Percentiles rank a stretch among this genome's conserved stretches.
phyloP scores from a whole-genome alignment of 2,888 invertebrate species.

The Caenorhabditis imperialis region DNA sequence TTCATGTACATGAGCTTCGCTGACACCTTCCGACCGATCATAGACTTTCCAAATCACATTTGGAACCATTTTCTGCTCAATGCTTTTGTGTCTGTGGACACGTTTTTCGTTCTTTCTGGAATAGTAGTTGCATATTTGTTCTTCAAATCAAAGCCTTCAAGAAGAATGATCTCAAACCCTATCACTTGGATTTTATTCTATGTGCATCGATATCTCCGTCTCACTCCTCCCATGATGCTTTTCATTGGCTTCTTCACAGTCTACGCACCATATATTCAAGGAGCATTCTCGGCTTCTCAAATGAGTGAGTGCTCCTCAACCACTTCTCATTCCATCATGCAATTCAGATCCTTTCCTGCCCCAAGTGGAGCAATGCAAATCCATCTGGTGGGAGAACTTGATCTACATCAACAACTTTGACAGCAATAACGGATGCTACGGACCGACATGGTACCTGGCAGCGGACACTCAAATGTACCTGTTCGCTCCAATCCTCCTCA shows the following conservation, averaged over 20 bases:
- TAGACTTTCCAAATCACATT: slow-evolving; percentile 15
- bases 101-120: slow-evolving; percentile 71
- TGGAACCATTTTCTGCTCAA: slow-evolving; percentile 51
- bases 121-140: slow-evolving; percentile 64
- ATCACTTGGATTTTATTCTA: slow-evolving; percentile 69
- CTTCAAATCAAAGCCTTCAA: slow-evolving; percentile 51
- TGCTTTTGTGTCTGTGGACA: slow-evolving; percentile 67
- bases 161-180: slow-evolving; percentile 33
- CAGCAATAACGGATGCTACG: slow-evolving; percentile 27
- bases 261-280: slow-evolving; percentile 35
- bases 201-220: slow-evolving; percentile 63
- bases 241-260: slow-evolving; percentile 55
- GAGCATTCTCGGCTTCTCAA: slow-evolving; percentile 41
- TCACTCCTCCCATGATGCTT: slow-evolving; percentile 55
- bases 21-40: slow-evolving; percentile 15
- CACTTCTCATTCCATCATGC: no score
- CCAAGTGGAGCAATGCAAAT: slow-evolving; percentile 44
- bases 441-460: slow-evolving; percentile 55
- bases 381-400: slow-evolving; percentile 63
- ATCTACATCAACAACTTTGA: slow-evolving; percentile 67
- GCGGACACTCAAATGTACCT: slow-evolving; percentile 57
- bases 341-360: slow-evolving; percentile 22
- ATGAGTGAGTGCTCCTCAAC: no score
- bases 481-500: slow-evolving; percentile 43
- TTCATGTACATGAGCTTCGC: slow-evolving; percentile 13